Percentiles rank a stretch among this genome's conserved stretches.
phyloP scores from a whole-genome alignment of 2,113 vertebrate species.

The Reinhardtius hippoglossoides region DNA sequence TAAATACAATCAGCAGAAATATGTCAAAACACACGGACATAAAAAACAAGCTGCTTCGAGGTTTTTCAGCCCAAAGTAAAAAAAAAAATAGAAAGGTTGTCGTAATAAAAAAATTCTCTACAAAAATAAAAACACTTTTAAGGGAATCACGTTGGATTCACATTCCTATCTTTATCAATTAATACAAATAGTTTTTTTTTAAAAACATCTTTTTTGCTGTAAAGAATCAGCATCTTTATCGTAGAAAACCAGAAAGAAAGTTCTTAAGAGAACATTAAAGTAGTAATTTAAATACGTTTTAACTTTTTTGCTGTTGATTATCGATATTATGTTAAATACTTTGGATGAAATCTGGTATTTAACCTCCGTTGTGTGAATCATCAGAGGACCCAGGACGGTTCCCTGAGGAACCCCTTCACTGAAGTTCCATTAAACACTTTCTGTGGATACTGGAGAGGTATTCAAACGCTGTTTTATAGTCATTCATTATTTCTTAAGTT shows the following conservation, averaged over 20 bases:
- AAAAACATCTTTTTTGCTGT: no score
- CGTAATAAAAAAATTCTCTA: no score
- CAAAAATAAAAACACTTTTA: not conserved
- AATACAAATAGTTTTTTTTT: not conserved
- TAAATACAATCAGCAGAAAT: constrained; percentile 25
- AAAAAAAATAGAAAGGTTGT: not conserved
- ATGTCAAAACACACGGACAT: not conserved
- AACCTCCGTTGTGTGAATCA: not conserved
- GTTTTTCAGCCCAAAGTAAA: not conserved
- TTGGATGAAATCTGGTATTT: no score
- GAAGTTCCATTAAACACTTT: not conserved
- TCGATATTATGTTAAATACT: no score
- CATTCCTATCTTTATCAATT: not conserved
- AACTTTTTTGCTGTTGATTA: not conserved
- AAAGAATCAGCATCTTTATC: not conserved
- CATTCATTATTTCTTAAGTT: no score
- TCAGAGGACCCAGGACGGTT: not conserved
- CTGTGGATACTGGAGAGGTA: no score
- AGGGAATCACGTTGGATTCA: no score
- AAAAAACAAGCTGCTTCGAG: not conserved
- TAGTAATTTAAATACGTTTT: not conserved
- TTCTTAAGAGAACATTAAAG: not conserved
- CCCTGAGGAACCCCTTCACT: not conserved
- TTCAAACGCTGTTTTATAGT: no score
- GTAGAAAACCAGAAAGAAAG: not conserved